A percentile compares a stretch with the other conserved stretches of the same genome.
Evolutionary conservation across 2,888 invertebrate genomes (phyloP).

Genomic region (Chloroclystis v-ata): DNA sequence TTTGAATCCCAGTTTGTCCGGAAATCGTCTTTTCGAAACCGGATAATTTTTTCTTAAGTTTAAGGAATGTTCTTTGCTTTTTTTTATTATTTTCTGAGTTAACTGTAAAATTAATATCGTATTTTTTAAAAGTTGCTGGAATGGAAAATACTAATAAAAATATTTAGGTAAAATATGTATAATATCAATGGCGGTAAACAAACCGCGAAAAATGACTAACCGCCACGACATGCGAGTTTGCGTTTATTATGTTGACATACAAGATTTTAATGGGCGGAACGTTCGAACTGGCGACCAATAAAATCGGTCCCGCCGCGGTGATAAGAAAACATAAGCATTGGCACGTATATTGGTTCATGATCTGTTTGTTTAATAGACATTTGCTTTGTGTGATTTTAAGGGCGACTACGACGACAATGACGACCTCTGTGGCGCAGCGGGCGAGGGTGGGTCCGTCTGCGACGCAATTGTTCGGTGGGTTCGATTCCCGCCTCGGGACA

Average conservation of each 20-base stretch:
- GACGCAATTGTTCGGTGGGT: too few relatives aligned
- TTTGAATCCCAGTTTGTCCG: slow-evolving; percentile 1
- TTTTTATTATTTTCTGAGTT: not conserved
- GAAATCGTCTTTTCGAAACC: not conserved
- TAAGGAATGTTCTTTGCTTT: too few relatives aligned
- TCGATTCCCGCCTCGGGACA: too few relatives aligned
- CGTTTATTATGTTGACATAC: slow-evolving; percentile 7
- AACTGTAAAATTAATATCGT: not conserved
- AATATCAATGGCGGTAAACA: too few relatives aligned
- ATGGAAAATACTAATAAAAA: too few relatives aligned
- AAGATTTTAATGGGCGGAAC: slow-evolving; percentile 39
- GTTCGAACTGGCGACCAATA: slow-evolving; percentile 43
- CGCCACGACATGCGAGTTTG: slow-evolving; percentile 2
- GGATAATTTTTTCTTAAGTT: not conserved
- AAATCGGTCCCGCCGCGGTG: slow-evolving; percentile 37
- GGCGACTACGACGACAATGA: too few relatives aligned
- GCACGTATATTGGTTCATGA: not conserved
- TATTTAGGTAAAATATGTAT: too few relatives aligned
- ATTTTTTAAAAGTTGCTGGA: not conserved
- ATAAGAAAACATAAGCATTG: not conserved
- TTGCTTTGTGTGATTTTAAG: too few relatives aligned
- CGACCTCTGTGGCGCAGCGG: too few relatives aligned
- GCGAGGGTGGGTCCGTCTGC: too few relatives aligned
- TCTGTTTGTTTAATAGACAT: not conserved
- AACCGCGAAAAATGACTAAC: slow-evolving; percentile 1